Base-by-base conservation (phyloP, 2,888 invertebrate species). In the Unio pictorum region DNA sequence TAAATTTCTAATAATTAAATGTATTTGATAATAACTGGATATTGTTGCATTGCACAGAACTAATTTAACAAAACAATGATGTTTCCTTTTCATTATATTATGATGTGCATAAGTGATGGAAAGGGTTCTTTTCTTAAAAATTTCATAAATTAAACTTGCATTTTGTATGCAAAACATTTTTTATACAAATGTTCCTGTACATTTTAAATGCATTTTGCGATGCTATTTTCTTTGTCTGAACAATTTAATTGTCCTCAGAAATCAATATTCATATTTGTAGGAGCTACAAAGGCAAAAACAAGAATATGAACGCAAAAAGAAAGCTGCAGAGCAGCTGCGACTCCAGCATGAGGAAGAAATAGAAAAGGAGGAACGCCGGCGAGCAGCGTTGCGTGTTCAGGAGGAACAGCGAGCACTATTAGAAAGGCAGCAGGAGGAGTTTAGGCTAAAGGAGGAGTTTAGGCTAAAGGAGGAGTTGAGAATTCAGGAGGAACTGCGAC, bases 201-300 rank as follows among this genome's bases (percentile, higher is more conserved):
- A 3, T 61, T 30, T 61, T 26, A 30, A 15, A 15, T 61, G 23
- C 20, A 11, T 26, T 7, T 28, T 20, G 34, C 45, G 4, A 30
- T n/a, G 30, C 55, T 63, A 8, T 63, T 63, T 34, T 63, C 54
- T 45, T 23, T 54, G 7, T 45, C 3, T 45, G 18, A 1, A 20
- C 11, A 30, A n/a, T 18, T 61, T 30, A 34, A 61, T 30, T 66
- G 34, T 45, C 59, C 59, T 60, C 15, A 45, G 15, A 11, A 15
- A 45, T 45, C 45, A 45, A 45, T 15, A 45, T 55, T 26, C 3
- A 15, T 45, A 45, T 15, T 45, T 45, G 8, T 72, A 89, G 89
- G 89, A 89, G 71, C 76, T 89, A 61, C 86, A 88, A 71, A 66
- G 88, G 69, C 89, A 89, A 78, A 89, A 89, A 68, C 75, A 84